Evolutionary conservation across 2,797 vertebrate genomes (phyloP).

Genomic region (Petrocephalus schoutedeni): DNA sequence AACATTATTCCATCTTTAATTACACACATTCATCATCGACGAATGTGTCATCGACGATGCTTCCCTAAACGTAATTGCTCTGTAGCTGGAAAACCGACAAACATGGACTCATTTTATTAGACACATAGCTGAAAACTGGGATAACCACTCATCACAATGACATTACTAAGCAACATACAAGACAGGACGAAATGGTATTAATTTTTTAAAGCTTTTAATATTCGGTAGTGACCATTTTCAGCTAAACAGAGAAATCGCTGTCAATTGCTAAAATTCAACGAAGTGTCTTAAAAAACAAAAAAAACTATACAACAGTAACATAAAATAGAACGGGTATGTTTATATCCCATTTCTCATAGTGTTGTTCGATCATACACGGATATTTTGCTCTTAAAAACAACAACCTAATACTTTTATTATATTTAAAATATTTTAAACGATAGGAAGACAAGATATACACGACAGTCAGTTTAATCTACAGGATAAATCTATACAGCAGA

Average conservation of each 20-base stretch:
- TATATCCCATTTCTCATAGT: slow-evolving; percentile 56
- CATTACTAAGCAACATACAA: not conserved
- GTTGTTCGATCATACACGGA: slow-evolving; percentile 59
- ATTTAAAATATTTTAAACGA: slow-evolving; percentile 77
- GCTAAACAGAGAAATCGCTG: slow-evolving; percentile 55
- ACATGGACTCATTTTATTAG: not conserved
- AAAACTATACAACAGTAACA: slow-evolving; percentile 42
- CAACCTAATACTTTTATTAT: slow-evolving; percentile 84
- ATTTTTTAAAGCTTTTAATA: slow-evolving; percentile 61
- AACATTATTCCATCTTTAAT: not conserved
- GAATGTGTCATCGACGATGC: not conserved
- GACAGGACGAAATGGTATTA: slow-evolving; percentile 3
- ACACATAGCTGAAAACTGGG: not conserved
- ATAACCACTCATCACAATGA: not conserved
- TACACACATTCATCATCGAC: not conserved
- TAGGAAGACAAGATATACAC: slow-evolving; percentile 86
- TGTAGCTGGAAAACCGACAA: not conserved
- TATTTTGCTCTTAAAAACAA: slow-evolving; percentile 71
- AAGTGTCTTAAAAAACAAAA: slow-evolving; percentile 56
- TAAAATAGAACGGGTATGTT: slow-evolving; percentile 55
- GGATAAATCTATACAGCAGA: slow-evolving; percentile 68
- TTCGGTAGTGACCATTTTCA: slow-evolving; percentile 60
- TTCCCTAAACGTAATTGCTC: not conserved
- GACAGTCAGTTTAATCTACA: slow-evolving; percentile 70
- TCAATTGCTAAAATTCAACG: slow-evolving; percentile 56